Conservation (phyloP, 2,113 vertebrate species). For the Nycticebus coucang region DNA sequence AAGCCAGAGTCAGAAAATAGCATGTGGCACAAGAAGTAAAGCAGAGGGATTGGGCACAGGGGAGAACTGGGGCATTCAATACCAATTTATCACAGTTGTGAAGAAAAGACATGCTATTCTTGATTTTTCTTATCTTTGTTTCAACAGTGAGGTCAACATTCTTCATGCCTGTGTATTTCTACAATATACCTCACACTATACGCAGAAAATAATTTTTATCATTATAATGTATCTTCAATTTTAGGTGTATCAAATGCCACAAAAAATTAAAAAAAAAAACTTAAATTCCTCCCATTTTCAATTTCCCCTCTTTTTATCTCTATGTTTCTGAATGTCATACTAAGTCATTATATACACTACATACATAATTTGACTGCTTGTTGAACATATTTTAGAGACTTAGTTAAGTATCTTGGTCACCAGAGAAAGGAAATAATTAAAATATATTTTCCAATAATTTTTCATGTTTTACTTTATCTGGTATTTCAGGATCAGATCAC, state of each 20-base stretch:
- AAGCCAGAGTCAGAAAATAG: not conserved
- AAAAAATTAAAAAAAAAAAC: not conserved
- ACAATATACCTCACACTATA: not conserved
- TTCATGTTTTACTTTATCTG: not conserved
- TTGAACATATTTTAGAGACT: not conserved
- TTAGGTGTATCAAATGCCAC: not conserved
- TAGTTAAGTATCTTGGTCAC: not conserved
- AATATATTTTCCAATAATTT: not conserved
- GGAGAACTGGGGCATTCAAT: not conserved
- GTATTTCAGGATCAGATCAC: not conserved
- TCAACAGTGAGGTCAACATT: not conserved
- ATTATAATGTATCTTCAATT: not conserved
- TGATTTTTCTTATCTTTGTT: not conserved
- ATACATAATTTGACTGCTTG: not conserved
- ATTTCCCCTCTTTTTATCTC: not conserved
- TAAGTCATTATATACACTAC: not conserved
- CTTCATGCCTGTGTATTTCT: not conserved
- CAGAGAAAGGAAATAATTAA: slow-evolving; percentile 12
- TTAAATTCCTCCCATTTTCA: not conserved
- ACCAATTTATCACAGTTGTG: not conserved
- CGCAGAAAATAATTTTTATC: not conserved
- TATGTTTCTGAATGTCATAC: not conserved
- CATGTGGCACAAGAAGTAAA: not conserved
- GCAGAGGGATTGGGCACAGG: not conserved
- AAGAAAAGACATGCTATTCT: not conserved